Percentiles rank a stretch among this genome's conserved stretches.
phyloP scores from a whole-genome alignment of 1,140 invertebrate species.

The Phymastichus coffea region DNA sequence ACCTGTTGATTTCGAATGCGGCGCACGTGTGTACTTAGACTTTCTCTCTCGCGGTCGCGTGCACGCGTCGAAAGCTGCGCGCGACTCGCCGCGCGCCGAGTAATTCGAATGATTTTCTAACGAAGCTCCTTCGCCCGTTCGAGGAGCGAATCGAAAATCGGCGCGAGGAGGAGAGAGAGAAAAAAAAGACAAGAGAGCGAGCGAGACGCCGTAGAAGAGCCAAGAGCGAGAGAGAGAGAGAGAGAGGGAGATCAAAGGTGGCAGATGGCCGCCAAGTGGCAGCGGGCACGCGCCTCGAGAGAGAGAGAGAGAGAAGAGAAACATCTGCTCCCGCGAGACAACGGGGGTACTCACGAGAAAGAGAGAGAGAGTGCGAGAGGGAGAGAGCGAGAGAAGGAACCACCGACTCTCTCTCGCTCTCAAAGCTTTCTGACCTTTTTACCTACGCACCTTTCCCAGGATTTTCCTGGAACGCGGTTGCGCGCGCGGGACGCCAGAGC shows the following conservation, averaged over 20 bases:
- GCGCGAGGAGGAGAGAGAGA: slow-evolving; percentile 5
- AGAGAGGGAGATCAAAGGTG: slow-evolving; percentile 38
- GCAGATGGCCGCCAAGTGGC: slow-evolving; percentile 56
- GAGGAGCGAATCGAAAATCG: neutral
- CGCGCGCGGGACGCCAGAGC: too few relatives aligned
- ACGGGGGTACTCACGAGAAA: slow-evolving; percentile 10
- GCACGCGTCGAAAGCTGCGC: neutral
- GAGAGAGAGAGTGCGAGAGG: neutral
- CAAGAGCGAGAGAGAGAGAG: slow-evolving; percentile 13
- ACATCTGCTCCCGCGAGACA: slow-evolving; percentile 43
- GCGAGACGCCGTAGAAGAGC: slow-evolving; percentile 4
- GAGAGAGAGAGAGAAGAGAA: too few relatives aligned
- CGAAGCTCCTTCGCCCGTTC: too few relatives aligned
- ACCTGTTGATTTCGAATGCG: too few relatives aligned
- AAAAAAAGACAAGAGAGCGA: neutral
- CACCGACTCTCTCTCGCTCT: too few relatives aligned
- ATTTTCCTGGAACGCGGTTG: neutral
- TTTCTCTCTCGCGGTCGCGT: too few relatives aligned
- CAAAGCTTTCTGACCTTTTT: slow-evolving; percentile 26
- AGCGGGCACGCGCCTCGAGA: slow-evolving; percentile 53
- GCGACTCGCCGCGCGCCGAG: neutral
- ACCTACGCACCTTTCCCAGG: too few relatives aligned
- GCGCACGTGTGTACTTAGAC: too few relatives aligned
- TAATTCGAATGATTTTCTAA: too few relatives aligned
- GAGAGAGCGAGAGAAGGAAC: neutral